Evolutionary conservation across 1,140 invertebrate genomes (phyloP).

Genomic region (Drosophila insularis): DNA sequence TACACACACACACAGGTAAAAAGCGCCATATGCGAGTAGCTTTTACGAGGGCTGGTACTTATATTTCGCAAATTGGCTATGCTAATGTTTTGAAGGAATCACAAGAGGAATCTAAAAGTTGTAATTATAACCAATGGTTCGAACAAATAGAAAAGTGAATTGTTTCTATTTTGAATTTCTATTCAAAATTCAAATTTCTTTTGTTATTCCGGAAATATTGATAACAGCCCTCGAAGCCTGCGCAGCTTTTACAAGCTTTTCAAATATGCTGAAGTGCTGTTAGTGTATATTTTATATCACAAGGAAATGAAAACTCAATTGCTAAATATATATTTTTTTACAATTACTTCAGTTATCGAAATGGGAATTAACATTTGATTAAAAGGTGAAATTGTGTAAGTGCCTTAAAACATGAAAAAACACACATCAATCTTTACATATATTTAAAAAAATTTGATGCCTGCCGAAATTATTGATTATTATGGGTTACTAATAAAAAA

Average conservation of each 20-base stretch:
- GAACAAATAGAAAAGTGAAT: no score
- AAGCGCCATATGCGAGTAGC: not conserved
- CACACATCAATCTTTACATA: not conserved
- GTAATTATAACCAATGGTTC: no score
- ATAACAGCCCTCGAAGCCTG: no score
- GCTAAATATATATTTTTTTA: conserved; percentile 4
- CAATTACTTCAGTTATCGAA: conserved; percentile 1
- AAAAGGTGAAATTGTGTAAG: conserved; percentile 5
- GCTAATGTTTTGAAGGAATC: no score
- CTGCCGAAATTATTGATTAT: not conserved
- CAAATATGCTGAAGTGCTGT: conserved; percentile 2
- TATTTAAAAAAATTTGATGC: not conserved
- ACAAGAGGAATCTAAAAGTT: no score
- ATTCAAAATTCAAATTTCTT: no score
- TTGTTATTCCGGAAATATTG: no score
- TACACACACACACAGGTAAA: not conserved
- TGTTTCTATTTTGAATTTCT: no score
- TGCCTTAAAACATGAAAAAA: not conserved
- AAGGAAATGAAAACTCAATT: conserved; percentile 7
- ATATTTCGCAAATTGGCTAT: no score
- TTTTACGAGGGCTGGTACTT: not conserved
- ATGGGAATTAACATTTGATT: not conserved
- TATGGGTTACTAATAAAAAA: conserved; percentile 3
- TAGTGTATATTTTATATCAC: not conserved
- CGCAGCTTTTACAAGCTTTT: conserved; percentile 7